phyloP scores from a whole-genome alignment of 2,113 vertebrate genomes.

The Callipepla squamata region DNA sequence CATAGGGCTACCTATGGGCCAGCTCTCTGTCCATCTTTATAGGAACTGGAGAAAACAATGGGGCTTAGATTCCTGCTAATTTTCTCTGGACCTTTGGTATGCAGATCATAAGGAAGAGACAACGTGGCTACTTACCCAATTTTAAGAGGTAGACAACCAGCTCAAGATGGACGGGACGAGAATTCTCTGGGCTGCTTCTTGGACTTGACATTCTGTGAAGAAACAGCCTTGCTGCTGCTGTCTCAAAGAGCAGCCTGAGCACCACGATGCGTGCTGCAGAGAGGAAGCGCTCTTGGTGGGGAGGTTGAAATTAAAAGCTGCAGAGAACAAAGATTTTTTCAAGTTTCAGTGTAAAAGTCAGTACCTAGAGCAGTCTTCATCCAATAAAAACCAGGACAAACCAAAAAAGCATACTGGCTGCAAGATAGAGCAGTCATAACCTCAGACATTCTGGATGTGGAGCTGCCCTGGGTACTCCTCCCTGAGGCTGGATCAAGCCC shows the following conservation, averaged over 20 bases:
- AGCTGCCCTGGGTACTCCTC: accelerated
- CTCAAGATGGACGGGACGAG: background rate
- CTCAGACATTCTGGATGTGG: accelerated
- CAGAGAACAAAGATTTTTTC: background rate
- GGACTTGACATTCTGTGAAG: background rate
- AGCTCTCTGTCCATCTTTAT: background rate
- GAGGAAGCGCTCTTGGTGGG: background rate
- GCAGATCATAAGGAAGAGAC: background rate
- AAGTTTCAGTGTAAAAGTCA: background rate
- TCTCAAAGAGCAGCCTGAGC: background rate
- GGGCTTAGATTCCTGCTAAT: background rate
- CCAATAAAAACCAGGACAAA: background rate
- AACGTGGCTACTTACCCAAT: background rate
- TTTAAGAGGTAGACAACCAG: background rate
- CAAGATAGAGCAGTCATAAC: accelerated
- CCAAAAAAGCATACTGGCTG: background rate
- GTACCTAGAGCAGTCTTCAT: accelerated
- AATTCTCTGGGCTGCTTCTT: accelerated
- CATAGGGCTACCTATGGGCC: background rate
- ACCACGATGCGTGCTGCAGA: background rate
- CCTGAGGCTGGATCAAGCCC: background rate
- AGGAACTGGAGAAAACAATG: background rate
- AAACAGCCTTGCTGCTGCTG: background rate
- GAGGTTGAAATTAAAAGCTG: background rate
- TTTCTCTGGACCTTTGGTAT: background rate